A percentile compares a stretch with the other conserved stretches of the same genome.
phyloP scores from a whole-genome alignment of 2,113 vertebrate genomes.

The Perca schrenkii region DNA sequence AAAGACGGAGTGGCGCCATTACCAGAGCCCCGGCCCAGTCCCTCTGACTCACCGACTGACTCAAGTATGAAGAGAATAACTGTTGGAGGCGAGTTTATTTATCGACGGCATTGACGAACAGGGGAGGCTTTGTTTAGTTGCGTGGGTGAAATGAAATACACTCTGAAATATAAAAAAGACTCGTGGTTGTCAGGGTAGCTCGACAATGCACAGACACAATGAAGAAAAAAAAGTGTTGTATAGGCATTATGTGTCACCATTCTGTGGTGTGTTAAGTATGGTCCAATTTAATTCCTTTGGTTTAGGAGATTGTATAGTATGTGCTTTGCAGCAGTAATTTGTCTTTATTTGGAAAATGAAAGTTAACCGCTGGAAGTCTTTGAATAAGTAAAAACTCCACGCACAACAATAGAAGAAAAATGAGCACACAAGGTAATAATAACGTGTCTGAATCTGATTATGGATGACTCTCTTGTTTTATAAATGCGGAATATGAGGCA shows the following conservation, averaged over 20 bases:
- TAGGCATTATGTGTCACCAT: too few species aligned
- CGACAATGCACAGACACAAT: neutral
- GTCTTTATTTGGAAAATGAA: neutral
- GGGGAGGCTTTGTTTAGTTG: neutral
- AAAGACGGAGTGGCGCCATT: slow-evolving; percentile 60
- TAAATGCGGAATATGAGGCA: neutral
- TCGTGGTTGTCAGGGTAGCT: neutral
- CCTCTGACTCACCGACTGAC: slow-evolving; percentile 12
- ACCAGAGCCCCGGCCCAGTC: slow-evolving; percentile 9
- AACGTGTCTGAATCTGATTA: neutral
- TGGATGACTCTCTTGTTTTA: neutral
- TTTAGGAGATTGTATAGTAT: neutral
- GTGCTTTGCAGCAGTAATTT: neutral
- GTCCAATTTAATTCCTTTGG: neutral
- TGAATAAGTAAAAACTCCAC: too few species aligned
- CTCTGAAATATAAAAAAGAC: neutral
- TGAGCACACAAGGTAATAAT: neutral
- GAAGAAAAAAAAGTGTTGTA: neutral
- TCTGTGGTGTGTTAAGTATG: neutral
- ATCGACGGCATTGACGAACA: slow-evolving; percentile 11
- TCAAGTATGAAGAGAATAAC: slow-evolving; percentile 38
- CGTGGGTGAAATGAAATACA: slow-evolving; percentile 14
- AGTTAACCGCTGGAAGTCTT: neutral
- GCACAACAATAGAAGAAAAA: too few species aligned
- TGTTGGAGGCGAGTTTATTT: slow-evolving; percentile 14